Percentiles rank a stretch among this genome's conserved stretches.
phyloP scores from a whole-genome alignment of 2,113 vertebrate genomes.

The Embiotoca jacksoni region DNA sequence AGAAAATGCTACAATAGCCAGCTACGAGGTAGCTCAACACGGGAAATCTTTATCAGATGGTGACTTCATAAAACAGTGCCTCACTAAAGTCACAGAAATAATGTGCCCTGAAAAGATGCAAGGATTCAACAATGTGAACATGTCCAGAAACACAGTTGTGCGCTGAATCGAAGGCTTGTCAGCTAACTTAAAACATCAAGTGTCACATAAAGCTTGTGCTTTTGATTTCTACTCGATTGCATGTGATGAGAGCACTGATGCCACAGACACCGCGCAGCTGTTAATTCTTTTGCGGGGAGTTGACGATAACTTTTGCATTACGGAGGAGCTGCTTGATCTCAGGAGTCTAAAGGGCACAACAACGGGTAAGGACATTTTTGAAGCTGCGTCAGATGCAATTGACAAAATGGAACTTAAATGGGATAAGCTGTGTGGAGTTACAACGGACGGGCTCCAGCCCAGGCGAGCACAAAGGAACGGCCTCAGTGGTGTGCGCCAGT shows the following conservation, averaged over 20 bases:
- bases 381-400: too few species aligned
- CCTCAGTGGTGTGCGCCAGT: constrained; percentile 14
- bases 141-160: constrained; percentile 47
- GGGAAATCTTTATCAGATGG: constrained; percentile 7
- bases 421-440: too few species aligned
- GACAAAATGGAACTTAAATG: too few species aligned
- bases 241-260: constrained; percentile 48
- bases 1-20: constrained; percentile 3
- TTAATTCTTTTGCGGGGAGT: constrained; percentile 40
- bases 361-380: too few species aligned
- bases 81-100: constrained; percentile 33
- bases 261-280: constrained; percentile 34
- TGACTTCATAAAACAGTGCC: constrained; percentile 51
- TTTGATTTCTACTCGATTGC: constrained; percentile 47
- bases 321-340: too few species aligned
- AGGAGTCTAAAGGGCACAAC: too few species aligned
- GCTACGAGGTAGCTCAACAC: not conserved
- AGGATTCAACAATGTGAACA: constrained; percentile 35
- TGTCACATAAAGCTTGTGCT: constrained; percentile 44
- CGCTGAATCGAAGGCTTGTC: constrained; percentile 25
- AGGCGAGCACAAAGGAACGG: constrained; percentile 25
- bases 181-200: constrained; percentile 35
- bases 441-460: too few species aligned
- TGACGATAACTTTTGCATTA: too few species aligned
- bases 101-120: constrained; percentile 47